Evolutionary conservation across 2,797 vertebrate genomes (phyloP).

Genomic region (Amblyopsis hoosieri): DNA sequence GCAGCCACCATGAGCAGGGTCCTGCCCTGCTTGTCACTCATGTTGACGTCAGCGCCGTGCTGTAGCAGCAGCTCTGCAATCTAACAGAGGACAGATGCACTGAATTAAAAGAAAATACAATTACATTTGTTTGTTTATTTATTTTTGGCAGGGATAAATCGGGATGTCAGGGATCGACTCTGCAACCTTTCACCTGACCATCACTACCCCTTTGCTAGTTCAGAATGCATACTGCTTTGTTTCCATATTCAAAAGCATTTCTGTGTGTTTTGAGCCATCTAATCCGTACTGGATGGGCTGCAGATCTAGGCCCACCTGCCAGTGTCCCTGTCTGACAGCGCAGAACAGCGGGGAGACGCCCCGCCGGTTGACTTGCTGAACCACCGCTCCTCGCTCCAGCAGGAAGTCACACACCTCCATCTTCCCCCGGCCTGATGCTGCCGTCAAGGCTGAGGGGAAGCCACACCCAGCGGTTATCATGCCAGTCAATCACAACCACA

Average conservation of each 20-base stretch:
- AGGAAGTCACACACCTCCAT: constrained; percentile 88
- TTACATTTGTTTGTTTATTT: too few relatives aligned
- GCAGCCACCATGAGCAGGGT: constrained; percentile 97
- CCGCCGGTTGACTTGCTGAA: constrained; percentile 86
- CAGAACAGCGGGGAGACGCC: constrained; percentile 89
- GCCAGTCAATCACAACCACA: too few relatives aligned
- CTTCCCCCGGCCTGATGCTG: constrained; percentile 92
- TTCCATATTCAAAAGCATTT: too few relatives aligned
- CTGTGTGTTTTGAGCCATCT: too few relatives aligned
- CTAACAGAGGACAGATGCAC: constrained; percentile 65
- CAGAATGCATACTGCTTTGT: too few relatives aligned
- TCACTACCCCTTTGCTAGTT: too few relatives aligned
- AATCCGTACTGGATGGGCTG: too few relatives aligned
- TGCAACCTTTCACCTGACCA: too few relatives aligned
- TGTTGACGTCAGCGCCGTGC: constrained; percentile 88
- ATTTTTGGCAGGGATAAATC: too few relatives aligned
- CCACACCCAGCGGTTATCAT: constrained; percentile 11
- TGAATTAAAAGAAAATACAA: neutral
- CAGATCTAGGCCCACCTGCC: constrained; percentile 84
- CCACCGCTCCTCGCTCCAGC: constrained; percentile 80
- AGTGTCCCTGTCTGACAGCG: constrained; percentile 93
- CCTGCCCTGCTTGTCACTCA: constrained; percentile 94
- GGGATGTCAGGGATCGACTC: too few relatives aligned
- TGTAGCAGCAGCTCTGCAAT: constrained; percentile 89
- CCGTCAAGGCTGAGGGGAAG: constrained; percentile 84